Percentiles rank a stretch among this genome's conserved stretches.
These are phyloP conservation scores for Drosophila varians DNA, from an alignment of 1,140 invertebrate species.

Conservation along the genomic window DNA sequence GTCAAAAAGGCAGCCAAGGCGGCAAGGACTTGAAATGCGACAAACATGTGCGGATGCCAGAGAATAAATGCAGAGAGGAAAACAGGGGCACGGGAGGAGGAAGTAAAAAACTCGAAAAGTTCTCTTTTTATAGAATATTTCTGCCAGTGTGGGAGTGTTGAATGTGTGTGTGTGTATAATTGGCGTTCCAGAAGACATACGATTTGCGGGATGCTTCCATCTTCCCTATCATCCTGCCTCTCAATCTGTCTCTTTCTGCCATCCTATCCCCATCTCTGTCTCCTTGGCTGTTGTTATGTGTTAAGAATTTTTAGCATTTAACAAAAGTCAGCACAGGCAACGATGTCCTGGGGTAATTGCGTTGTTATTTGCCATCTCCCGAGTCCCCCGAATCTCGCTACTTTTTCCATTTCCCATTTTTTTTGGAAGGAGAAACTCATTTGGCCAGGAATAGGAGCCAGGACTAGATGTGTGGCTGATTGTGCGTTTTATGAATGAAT, in stretches of 20 bases:
- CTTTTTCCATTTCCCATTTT: background rate
- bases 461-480: conserved; percentile 42
- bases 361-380: conserved; percentile 59
- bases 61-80: background rate
- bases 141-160: conserved; percentile 1
- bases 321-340: conserved; percentile 42
- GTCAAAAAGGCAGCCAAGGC: conserved; percentile 64
- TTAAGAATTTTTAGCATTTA: conserved; percentile 62
- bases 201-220: conserved; percentile 21
- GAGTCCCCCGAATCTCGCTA: conserved; percentile 3
- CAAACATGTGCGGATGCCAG: conserved; percentile 43
- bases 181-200: conserved; percentile 58
- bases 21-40: conserved; percentile 62
- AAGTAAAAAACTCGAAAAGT: too few relatives aligned
- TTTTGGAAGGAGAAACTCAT: conserved; percentile 43
- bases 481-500: conserved; percentile 74
- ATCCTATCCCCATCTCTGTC: background rate
- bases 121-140: background rate
- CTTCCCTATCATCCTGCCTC: background rate
- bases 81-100: background rate
- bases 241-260: background rate
- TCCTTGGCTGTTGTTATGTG: conserved; percentile 17
- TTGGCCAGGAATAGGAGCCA: conserved; percentile 34
- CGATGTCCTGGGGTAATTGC: conserved; percentile 61
- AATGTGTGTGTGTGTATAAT: conserved; percentile 55